Conservation (phyloP, 2,113 vertebrate species). For the Perca schrenkii region DNA sequence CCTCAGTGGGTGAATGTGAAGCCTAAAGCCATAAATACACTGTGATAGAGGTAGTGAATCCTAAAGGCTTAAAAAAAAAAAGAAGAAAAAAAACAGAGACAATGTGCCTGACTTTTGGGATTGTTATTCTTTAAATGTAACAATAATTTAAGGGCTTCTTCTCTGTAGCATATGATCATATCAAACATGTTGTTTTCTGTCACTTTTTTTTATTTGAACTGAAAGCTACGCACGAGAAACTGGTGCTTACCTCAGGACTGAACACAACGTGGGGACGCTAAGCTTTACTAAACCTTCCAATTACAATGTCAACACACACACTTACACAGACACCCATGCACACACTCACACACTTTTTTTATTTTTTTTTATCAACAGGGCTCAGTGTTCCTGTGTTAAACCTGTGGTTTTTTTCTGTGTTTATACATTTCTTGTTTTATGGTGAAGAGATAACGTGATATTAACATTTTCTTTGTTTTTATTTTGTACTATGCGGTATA, state of each 20-base stretch:
- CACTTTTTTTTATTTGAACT: slow-evolving; percentile 67
- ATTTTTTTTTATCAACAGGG: slow-evolving; percentile 58
- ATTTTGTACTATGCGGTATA: slow-evolving; percentile 69
- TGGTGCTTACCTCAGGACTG: slow-evolving; percentile 88
- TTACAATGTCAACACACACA: slow-evolving; percentile 49
- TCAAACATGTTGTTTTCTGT: slow-evolving; percentile 75
- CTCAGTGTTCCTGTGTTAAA: slow-evolving; percentile 74
- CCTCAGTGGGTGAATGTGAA: slow-evolving; percentile 89
- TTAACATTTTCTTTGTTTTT: slow-evolving; percentile 70
- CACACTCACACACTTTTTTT: slow-evolving; percentile 26
- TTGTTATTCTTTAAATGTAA: slow-evolving; percentile 54
- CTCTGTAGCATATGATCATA: slow-evolving; percentile 81
- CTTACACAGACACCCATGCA: slow-evolving; percentile 44
- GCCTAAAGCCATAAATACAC: slow-evolving; percentile 86
- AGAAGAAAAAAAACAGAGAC: slow-evolving; percentile 36
- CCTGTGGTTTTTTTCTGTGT: slow-evolving; percentile 82
- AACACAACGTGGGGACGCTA: slow-evolving; percentile 81
- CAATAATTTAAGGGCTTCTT: slow-evolving; percentile 76
- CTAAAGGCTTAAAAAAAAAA: slow-evolving; percentile 65
- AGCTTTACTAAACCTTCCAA: slow-evolving; percentile 72
- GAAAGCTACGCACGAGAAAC: slow-evolving; percentile 79
- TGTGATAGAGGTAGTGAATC: slow-evolving; percentile 82
- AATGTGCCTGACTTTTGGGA: slow-evolving; percentile 68
- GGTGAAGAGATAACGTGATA: slow-evolving; percentile 70
- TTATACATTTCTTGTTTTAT: slow-evolving; percentile 75